Evolutionary conservation across 2,888 invertebrate genomes (phyloP), one percentile per base, ranked within the genome.

Genomic region (Nemotelus pantherinus): DNA sequence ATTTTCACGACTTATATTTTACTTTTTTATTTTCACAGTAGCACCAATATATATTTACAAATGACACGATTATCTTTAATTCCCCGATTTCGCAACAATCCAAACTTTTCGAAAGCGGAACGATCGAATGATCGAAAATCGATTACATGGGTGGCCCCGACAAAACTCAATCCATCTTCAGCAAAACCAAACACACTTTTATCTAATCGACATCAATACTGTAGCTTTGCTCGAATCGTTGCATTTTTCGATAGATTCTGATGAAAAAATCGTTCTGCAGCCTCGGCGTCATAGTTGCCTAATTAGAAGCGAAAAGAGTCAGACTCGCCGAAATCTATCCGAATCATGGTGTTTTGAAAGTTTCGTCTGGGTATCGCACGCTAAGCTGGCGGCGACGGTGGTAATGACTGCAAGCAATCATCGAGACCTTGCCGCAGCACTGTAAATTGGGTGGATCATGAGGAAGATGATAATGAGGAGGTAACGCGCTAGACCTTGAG

Each of bases 371-470:
- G 47, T 39, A 70, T 39, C 70, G 70, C 70, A n/a, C 10, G 45
- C 43, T 25, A 25, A 25, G 25, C 70, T 41, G 10, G 55, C 43
- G 9, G 55, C 70, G 55, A 67, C 48, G 25, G 50, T 41, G 55
- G 39, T 4, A 45, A 44, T 25, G 57, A 44, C 39, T 72, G 25
- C 25, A 44, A 58, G 58, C 25, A 25, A 74, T 74, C 63, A 74
- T 50, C 74, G 63, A 74, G 74, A 74, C 74, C 74, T 60, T 74
- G 74, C 74, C 48, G 47, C 63, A 25, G 25, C 25, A 25, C 25
- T 25, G 25, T 25, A 45, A 74, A 74, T 74, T 63, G 70, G 70
- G 70, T 70, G 70, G 70, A 55, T 70, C 53, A 70, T 70, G 70
- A 70, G 25, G 55, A 70, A 6, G 55, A 55, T 39, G 39, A 41